Percentiles rank a stretch among this genome's conserved stretches.
Conservation (phyloP, 35 echinoderm and acorn worm species). For the Ptychodera flava region DNA sequence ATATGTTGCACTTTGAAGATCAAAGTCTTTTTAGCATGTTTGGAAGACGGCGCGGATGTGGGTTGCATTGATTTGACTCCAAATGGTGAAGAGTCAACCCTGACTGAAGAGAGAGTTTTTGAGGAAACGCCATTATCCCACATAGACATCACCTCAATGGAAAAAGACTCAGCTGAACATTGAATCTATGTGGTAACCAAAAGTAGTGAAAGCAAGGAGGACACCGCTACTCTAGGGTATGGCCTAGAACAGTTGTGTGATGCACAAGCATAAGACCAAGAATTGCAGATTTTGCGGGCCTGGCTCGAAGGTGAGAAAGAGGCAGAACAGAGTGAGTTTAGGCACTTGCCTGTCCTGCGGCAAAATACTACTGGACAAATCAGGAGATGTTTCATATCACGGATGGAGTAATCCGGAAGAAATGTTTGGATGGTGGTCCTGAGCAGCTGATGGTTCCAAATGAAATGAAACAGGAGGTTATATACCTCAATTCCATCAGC, state of each 20-base stretch:
- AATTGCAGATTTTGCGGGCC: background rate
- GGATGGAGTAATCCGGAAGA: background rate
- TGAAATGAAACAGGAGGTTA: background rate
- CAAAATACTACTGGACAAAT: background rate
- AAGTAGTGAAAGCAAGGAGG: background rate
- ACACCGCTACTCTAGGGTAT: background rate
- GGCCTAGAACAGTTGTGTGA: background rate
- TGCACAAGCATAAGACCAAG: background rate
- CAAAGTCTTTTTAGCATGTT: no score
- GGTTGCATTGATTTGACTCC: no score
- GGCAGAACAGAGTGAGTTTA: background rate
- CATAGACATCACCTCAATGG: no score
- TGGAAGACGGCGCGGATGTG: background rate
- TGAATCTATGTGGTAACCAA: background rate
- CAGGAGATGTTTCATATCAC: background rate
- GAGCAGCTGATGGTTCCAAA: conserved; percentile 5
- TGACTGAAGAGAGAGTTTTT: no score
- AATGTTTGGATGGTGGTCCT: background rate
- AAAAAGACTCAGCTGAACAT: background rate
- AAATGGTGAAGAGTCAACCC: no score
- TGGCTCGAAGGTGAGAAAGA: background rate
- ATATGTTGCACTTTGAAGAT: no score
- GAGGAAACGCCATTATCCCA: no score
- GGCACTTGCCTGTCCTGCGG: background rate
- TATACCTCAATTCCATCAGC: background rate